Percentiles rank a stretch among this genome's conserved stretches.
Evolutionary conservation across 2,797 vertebrate genomes (phyloP).

Genomic region (Crocidura indochinensis): DNA sequence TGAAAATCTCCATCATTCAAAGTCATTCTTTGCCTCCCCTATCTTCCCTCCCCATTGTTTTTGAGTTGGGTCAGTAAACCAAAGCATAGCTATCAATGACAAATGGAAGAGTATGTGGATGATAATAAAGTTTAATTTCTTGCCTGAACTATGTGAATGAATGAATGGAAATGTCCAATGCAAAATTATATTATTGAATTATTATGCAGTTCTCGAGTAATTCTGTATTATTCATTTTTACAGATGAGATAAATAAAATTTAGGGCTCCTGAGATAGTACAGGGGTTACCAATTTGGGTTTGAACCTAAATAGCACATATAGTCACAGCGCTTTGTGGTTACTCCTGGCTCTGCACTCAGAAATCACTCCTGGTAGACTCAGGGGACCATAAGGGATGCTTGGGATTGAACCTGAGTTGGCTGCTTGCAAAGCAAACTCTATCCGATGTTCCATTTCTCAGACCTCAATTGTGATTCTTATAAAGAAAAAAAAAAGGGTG

Average conservation of each 20-base stretch:
- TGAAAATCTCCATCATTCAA: background rate
- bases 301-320: too few relatives aligned
- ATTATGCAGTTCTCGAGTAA: background rate
- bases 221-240: background rate
- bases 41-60: too few relatives aligned
- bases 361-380: too few relatives aligned
- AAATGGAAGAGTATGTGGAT: background rate
- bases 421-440: too few relatives aligned
- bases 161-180: slow-evolving; percentile 8
- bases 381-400: too few relatives aligned
- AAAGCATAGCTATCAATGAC: background rate
- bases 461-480: background rate
- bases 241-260: background rate
- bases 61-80: background rate
- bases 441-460: too few relatives aligned
- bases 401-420: too few relatives aligned
- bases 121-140: slow-evolving; percentile 21
- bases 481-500: background rate
- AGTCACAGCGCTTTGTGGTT: too few relatives aligned
- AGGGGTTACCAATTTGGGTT: too few relatives aligned
- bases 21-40: background rate
- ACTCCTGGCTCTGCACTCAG: too few relatives aligned
- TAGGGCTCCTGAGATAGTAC: background rate
- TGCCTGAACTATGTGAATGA: background rate
- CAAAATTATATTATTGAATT: slow-evolving; percentile 7